A percentile compares a stretch with the other conserved stretches of the same genome.
Conservation (phyloP, 1,140 invertebrate species). For the Colletes latitarsis region DNA sequence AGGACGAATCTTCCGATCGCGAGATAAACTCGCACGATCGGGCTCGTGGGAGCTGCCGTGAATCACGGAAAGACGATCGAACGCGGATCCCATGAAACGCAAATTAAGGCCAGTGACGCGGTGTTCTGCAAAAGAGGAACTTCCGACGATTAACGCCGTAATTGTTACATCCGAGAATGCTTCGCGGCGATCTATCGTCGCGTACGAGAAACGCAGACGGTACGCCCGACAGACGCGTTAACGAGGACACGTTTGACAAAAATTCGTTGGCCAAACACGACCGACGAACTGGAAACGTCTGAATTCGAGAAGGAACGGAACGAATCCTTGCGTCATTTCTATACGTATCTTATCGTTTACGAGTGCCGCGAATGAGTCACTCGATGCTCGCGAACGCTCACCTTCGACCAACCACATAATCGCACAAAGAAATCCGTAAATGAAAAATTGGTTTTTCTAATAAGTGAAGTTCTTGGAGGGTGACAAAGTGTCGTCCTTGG, state of each 20-base stretch:
- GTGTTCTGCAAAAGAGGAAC: slow-evolving; percentile 46
- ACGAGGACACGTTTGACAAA: background rate
- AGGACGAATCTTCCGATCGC: slow-evolving; percentile 18
- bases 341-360: slow-evolving; percentile 17
- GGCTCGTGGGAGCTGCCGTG: background rate
- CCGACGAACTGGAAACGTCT: background rate
- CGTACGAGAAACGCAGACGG: background rate
- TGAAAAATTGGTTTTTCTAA: slow-evolving; percentile 25
- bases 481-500: background rate
- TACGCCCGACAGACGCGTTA: slow-evolving; percentile 26
- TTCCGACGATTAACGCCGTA: slow-evolving; percentile 57
- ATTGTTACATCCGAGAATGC: slow-evolving; percentile 50
- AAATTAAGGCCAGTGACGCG: slow-evolving; percentile 34
- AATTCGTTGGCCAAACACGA: background rate
- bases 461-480: background rate
- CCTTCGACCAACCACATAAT: slow-evolving; percentile 5
- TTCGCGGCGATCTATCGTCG: slow-evolving; percentile 9
- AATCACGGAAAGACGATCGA: slow-evolving; percentile 8
- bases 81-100: slow-evolving; percentile 26
- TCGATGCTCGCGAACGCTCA: background rate
- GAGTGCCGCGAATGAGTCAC: slow-evolving; percentile 26
- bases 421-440: background rate
- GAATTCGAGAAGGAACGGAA: background rate
- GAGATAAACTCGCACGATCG: slow-evolving; percentile 6
- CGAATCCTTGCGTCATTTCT: background rate